Conservation (phyloP, 23 tunicate species). For the Halocynthia roretzi region DNA sequence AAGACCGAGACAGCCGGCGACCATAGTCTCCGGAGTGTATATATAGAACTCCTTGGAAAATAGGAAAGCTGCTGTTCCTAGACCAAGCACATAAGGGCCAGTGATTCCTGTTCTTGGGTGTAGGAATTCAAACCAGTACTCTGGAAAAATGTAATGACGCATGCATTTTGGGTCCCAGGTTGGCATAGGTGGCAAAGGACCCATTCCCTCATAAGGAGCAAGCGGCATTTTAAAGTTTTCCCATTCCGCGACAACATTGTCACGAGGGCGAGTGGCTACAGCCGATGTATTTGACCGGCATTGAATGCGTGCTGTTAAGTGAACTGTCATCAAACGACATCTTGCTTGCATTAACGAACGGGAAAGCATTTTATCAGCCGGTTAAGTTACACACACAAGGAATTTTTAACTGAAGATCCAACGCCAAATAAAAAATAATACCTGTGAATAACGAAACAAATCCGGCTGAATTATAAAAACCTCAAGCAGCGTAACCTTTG, state of each 20-base stretch:
- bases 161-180: slow-evolving; percentile 47
- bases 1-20: neutral
- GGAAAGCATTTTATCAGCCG: too few species aligned
- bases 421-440: too few species aligned
- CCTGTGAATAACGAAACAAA: too few species aligned
- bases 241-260: slow-evolving; percentile 43
- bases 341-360: too few species aligned
- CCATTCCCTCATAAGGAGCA: slow-evolving; percentile 96
- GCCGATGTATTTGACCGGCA: neutral
- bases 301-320: too few species aligned
- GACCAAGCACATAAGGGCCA: slow-evolving; percentile 46
- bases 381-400: too few species aligned
- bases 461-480: too few species aligned
- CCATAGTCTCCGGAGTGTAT: slow-evolving; percentile 36
- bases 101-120: slow-evolving; percentile 83
- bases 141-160: slow-evolving; percentile 71
- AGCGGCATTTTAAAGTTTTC: slow-evolving; percentile 92
- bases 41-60: slow-evolving; percentile 70
- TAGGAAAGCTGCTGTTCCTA: slow-evolving; percentile 41
- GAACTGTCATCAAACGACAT: too few species aligned
- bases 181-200: slow-evolving; percentile 78
- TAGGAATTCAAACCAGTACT: slow-evolving; percentile 78
- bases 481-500: too few species aligned
- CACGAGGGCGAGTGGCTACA: slow-evolving; percentile 14
- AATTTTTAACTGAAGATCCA: too few species aligned